These are phyloP conservation scores for Raillietiella orientalis DNA, from an alignment of 2,888 invertebrate genomes.

Conservation along the genomic window DNA sequence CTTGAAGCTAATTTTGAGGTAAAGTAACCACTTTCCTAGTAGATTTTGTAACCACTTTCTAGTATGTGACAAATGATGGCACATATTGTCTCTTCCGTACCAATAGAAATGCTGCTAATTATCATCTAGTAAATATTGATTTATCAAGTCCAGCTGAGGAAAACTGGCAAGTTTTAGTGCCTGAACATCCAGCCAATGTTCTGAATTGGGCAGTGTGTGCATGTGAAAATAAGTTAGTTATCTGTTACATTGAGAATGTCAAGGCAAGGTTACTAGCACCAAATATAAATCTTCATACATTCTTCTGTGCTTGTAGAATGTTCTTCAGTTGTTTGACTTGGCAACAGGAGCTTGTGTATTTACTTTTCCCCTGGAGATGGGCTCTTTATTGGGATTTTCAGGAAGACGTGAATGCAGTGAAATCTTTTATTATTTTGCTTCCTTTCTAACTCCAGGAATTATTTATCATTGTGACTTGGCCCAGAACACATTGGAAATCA, in stretches of 20 bases:
- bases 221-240: constrained; percentile 45
- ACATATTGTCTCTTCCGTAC: constrained; percentile 54
- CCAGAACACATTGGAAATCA: constrained; percentile 21
- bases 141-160: constrained; percentile 27
- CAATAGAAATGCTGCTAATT: constrained; percentile 74
- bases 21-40: constrained; percentile 9
- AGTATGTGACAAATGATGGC: constrained; percentile 71
- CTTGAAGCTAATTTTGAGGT: constrained; percentile 84
- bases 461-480: constrained; percentile 61
- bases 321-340: constrained; percentile 43
- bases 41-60: constrained; percentile 10
- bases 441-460: constrained; percentile 60
- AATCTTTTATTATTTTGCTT: constrained; percentile 76
- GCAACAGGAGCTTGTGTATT: constrained; percentile 31
- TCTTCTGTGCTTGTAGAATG: constrained; percentile 22
- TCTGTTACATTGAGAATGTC: constrained; percentile 73
- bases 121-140: constrained; percentile 44
- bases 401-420: constrained; percentile 54
- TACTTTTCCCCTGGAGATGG: constrained; percentile 48
- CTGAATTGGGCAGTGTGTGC: constrained; percentile 64
- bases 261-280: constrained; percentile 24
- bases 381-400: constrained; percentile 48
- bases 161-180: constrained; percentile 49
- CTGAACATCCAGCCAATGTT: constrained; percentile 54
- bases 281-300: constrained; percentile 2